Base-by-base conservation (phyloP, 2,888 invertebrate species). In the Sarcophaga variegata region DNA sequence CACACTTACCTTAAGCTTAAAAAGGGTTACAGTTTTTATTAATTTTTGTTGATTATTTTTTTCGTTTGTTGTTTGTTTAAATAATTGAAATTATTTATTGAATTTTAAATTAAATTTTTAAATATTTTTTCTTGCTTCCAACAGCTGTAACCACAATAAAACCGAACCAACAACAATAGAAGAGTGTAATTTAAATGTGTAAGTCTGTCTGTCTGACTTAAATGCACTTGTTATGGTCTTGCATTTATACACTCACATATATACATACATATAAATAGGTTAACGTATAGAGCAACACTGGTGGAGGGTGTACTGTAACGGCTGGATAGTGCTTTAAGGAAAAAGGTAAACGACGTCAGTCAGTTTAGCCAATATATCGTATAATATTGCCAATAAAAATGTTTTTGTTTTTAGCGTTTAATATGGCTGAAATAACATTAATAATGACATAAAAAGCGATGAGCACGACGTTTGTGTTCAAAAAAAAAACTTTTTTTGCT, bases 401-500 rank as follows among this genome's bases (percentile, higher is more conserved):
- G 17, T 75, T 72, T 72, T 66, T 22, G 37, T 60, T 14, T 74
- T 78, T 83, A 72, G 17, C 64, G 11, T 66, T 66, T 22, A 71
- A 74, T 78, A 72, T 80, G 70, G 60, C 54, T 54, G 81, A 83
- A 81, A 85, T 76, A 80, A 59, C 27, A 74, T 82, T 85, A 85
- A 78, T 75, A 85, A 66, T 59, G 70, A 75, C 69, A 74, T 74
- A 76, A 76, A 75, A 60, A 49, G 75, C 74, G 59, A 62, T 60
- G 11, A 79, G 72, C 72, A 67, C 82, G 70, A 87, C 84, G 70
- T 45, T 75, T 60, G 81, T 78, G 64, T 78, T 67, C 49, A 45
- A 14, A 54, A 54, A 14, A 14, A 4, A 1, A 2, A 70, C 76
- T 27, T 76, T 80, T 70, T 69, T 69, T 79, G 63, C 22, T 47